Base-by-base conservation (phyloP, 2,113 vertebrate species). In the Collichthys lucidus region DNA sequence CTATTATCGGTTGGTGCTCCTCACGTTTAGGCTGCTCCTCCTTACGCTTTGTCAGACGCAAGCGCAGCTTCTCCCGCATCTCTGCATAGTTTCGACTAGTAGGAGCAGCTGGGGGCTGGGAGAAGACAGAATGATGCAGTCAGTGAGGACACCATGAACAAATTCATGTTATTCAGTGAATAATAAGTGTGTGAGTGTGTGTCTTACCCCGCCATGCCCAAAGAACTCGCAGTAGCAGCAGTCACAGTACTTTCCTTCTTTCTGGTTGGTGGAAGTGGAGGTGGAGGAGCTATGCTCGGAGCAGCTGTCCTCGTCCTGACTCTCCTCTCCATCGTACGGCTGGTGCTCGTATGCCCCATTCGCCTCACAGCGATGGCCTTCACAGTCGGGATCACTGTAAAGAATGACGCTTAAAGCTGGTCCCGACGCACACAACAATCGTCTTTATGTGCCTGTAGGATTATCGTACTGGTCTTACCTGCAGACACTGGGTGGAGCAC, bases 181-280 rank as follows among this genome's bases (percentile, higher is more conserved):
- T 22, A 22, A 35, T 44, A 31, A 46, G 20, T 42, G 31, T 5
- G 0, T 40, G n/a, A n/a, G n/a, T n/a, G 44, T 16, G 5, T 16
- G 5, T 62, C 97, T 96, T 93, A 99, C 98, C 96, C 98, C 98
- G 83, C 98, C 98, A 1, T 99, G 98, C 26, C 98, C 98, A 64
- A 99, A 99, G 96, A 99, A 99, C 92, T 99, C 98, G 92, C 98
- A 99, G 97, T 99, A 99, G 96, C 98, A 99, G 95, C 98, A 99
- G 94, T 99, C 98, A 87, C 98, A 99, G 96, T 99, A 99, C 93
- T 99, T 99, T 92, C 98, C 98, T 92, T 99, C 98, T 83, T 97
- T 99, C 95, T 99, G 98, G 88, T 97, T 99, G 89, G 98, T 99
- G 91, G 98, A 99, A n/a, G 98, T 99, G 74, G 98, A 99, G 81